phyloP scores from a whole-genome alignment of 1,140 invertebrate species.

The Saccostrea cuccullata region DNA sequence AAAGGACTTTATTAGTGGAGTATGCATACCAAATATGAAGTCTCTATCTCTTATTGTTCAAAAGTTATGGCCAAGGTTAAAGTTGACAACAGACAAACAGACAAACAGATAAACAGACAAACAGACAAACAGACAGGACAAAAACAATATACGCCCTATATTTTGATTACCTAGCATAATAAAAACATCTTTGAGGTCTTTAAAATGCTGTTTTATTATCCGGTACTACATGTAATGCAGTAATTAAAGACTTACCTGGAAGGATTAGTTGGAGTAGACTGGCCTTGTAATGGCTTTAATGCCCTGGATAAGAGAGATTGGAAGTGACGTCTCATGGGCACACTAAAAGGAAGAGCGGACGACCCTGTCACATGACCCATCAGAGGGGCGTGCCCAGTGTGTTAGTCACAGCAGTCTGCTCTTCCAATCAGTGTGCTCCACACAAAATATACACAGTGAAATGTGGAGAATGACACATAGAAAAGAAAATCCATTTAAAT shows the following conservation, averaged over 20 bases:
- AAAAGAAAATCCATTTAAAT: too few relatives aligned
- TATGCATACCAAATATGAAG: too few relatives aligned
- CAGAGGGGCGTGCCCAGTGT: background rate
- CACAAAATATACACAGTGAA: background rate
- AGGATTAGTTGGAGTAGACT: conserved; percentile 15
- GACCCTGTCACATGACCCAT: background rate
- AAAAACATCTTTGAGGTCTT: background rate
- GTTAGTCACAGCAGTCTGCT: conserved; percentile 29
- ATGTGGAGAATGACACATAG: too few relatives aligned
- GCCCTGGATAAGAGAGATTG: conserved; percentile 68
- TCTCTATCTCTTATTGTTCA: too few relatives aligned
- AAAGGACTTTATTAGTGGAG: too few relatives aligned
- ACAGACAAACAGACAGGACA: too few relatives aligned
- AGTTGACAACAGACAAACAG: too few relatives aligned
- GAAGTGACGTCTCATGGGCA: conserved; percentile 67
- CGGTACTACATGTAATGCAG: background rate
- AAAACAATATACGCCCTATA: too few relatives aligned
- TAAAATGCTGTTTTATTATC: background rate
- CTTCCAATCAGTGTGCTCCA: conserved; percentile 24
- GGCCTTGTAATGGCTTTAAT: conserved; percentile 65
- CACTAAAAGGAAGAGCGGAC: conserved; percentile 57
- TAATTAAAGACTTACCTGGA: background rate
- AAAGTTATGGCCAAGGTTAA: too few relatives aligned
- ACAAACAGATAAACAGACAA: too few relatives aligned
- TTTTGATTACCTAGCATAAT: too few relatives aligned